These are phyloP conservation scores for Glaucopsyche alexis DNA, from an alignment of 2,888 invertebrate species.

Conservation along the genomic window DNA sequence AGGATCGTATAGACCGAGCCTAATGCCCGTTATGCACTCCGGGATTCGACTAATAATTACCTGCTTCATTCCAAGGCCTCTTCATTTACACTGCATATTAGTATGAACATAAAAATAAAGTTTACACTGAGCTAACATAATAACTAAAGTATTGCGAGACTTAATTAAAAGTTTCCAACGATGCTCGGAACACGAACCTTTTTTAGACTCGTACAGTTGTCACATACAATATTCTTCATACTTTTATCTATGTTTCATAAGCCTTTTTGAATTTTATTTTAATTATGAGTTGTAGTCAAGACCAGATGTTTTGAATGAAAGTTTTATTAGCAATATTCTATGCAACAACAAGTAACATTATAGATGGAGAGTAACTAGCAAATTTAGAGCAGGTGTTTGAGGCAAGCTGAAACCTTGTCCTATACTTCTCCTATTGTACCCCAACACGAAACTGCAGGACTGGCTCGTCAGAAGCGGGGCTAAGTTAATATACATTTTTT, in stretches of 20 bases:
- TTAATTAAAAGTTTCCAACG: slow-evolving; percentile 24
- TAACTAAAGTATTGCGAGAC: background rate
- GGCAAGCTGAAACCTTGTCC: too few relatives aligned
- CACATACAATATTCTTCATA: slow-evolving; percentile 19
- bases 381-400: too few relatives aligned
- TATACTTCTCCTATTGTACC: too few relatives aligned
- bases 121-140: background rate
- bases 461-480: too few relatives aligned
- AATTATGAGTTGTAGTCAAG: background rate
- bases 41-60: too few relatives aligned
- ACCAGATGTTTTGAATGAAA: background rate
- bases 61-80: background rate
- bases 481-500: too few relatives aligned
- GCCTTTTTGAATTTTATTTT: background rate
- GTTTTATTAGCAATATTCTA: background rate
- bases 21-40: too few relatives aligned
- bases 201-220: background rate
- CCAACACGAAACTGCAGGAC: too few relatives aligned
- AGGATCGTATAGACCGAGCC: too few relatives aligned
- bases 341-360: too few relatives aligned
- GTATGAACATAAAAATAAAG: background rate
- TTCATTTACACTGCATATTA: background rate
- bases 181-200: slow-evolving; percentile 2
- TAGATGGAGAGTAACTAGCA: too few relatives aligned
- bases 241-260: background rate